phyloP scores from a whole-genome alignment of 2,888 invertebrate genomes.

The Sipha maydis region DNA sequence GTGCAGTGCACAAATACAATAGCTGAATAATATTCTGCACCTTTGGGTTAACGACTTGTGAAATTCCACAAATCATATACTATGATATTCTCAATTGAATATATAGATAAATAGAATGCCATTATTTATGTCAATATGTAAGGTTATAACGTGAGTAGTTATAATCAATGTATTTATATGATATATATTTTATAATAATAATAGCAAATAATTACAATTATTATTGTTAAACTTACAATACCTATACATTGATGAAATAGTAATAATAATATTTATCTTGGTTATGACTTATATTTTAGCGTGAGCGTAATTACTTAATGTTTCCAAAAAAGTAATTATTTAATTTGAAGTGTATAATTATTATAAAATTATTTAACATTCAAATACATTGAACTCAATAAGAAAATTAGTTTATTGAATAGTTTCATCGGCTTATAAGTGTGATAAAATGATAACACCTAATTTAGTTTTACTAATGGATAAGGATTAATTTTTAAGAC shows the following conservation, averaged over 20 bases:
- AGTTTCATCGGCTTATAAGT: conserved; percentile 32
- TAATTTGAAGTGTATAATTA: not conserved
- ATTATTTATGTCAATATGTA: not conserved
- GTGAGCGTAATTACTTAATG: no score
- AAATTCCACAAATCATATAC: conserved; percentile 26
- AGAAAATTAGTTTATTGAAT: conserved; percentile 25
- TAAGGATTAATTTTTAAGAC: conserved; percentile 20
- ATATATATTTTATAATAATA: no score
- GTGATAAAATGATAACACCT: conserved; percentile 20
- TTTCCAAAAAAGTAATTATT: not conserved
- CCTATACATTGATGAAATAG: no score
- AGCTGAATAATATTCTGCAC: conserved; percentile 35
- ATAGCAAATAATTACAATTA: no score
- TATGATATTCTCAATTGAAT: not conserved
- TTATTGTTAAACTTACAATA: no score
- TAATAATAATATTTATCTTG: no score
- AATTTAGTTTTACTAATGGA: not conserved
- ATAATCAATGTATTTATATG: not conserved
- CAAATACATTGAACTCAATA: not conserved
- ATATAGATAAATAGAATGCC: not conserved
- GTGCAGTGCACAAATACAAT: conserved; percentile 43
- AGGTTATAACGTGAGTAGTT: not conserved
- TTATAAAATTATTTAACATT: conserved; percentile 5
- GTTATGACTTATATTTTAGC: no score
- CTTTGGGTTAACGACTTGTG: conserved; percentile 41